Evolutionary conservation across 2,113 vertebrate species (phyloP).

Genomic region (Baryphthengus martii): DNA sequence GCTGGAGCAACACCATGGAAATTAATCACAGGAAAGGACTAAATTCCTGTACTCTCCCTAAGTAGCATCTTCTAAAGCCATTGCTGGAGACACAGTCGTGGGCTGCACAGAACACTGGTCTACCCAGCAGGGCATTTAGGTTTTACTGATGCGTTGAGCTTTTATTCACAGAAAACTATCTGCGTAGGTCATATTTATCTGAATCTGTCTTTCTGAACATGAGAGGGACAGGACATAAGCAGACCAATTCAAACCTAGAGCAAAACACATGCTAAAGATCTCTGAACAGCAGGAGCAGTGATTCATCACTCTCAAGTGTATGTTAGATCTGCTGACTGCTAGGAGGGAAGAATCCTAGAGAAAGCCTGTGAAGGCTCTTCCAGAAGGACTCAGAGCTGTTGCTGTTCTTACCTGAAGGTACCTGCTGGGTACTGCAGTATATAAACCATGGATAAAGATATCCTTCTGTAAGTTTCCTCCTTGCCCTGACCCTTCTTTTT

Average conservation of each 20-base stretch:
- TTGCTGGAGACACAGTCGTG: background rate
- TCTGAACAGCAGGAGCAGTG: background rate
- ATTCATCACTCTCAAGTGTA: background rate
- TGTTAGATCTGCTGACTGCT: background rate
- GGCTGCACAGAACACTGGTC: background rate
- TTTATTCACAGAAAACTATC: background rate
- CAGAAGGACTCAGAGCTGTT: background rate
- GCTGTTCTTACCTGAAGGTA: background rate
- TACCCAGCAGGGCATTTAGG: background rate
- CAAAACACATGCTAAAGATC: background rate
- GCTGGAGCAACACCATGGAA: background rate
- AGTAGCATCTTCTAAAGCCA: background rate
- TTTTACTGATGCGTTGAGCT: background rate
- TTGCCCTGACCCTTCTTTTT: background rate
- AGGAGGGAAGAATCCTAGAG: background rate
- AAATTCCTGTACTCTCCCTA: background rate
- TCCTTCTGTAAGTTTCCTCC: background rate
- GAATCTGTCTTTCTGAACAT: background rate
- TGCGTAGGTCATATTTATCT: background rate
- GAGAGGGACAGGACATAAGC: background rate
- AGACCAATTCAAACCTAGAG: background rate
- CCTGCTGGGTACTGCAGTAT: background rate
- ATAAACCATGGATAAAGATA: background rate
- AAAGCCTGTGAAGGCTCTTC: background rate
- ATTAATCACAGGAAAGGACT: background rate